Evolutionary conservation across 2,888 invertebrate genomes (phyloP), one percentile per base, ranked within the genome.

Genomic region (Synergus umbraculus): DNA sequence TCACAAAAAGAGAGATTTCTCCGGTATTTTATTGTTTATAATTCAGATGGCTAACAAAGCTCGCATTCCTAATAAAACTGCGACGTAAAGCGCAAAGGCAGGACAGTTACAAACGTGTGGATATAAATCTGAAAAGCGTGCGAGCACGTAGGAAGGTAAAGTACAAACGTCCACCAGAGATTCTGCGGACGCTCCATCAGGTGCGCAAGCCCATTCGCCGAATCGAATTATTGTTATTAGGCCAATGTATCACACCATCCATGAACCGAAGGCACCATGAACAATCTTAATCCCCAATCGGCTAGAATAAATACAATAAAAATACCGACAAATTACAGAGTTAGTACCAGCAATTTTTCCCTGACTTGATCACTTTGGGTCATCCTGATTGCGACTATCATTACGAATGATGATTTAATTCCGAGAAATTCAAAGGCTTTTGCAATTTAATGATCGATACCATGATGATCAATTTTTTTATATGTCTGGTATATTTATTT

Each of bases 171-270:
- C 37, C 65, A 58, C n/a, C n/a, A 18, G 43, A 66, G 4, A 66
- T 43, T 4, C 46, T 44, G 13, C 46, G 15, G 22, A 49, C 69
- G 69, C 29, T 69, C 69, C 69, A 69, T 69, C 49, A 69, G 49
- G 69, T 69, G 69, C 69, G 29, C 13, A 13, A 29, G 49, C 10
- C 66, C 66, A 66, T 43, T 43, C 66, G 18, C 66, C 43, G 66
- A 49, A 69, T 49, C 49, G 49, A 69, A 69, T 69, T 69, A 69
- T 69, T 69, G 49, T 69, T 69, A 69, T 69, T 69, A 69, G 69
- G 69, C 29, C 69, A 69, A 69, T 69, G 69, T 49, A 69, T 69
- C 69, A 29, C 69, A 15, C 46, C 69, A 15, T 22, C 29, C 69
- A 69, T 49, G 49, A 15, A 29, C 49, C 29, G 13, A 69, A 44